Evolutionary conservation across 1,140 invertebrate genomes (phyloP).

Genomic region (Drosophila virilis): DNA sequence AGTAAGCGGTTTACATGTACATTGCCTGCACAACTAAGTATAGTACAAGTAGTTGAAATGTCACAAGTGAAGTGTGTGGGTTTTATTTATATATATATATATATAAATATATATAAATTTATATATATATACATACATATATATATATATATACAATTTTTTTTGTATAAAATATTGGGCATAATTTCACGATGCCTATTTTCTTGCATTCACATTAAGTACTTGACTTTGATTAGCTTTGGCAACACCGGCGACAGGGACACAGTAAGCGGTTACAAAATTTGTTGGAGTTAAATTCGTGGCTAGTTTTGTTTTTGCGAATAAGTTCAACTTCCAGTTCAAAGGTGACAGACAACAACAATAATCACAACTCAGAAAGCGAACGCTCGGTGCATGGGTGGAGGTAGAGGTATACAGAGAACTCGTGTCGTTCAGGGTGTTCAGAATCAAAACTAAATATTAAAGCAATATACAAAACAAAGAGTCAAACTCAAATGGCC

Average conservation of each 20-base stretch:
- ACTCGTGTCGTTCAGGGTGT: constrained; percentile 40
- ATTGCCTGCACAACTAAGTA: constrained; percentile 70
- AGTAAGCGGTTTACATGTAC: constrained; percentile 76
- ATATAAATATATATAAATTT: background rate
- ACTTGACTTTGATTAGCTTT: constrained; percentile 26
- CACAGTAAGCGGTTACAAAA: constrained; percentile 44
- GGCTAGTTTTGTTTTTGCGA: constrained; percentile 3
- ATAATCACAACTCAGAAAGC: constrained; percentile 63
- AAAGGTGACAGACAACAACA: constrained; percentile 65
- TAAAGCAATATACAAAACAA: constrained; percentile 56
- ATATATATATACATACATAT: background rate
- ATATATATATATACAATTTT: background rate
- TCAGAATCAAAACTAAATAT: constrained; percentile 50
- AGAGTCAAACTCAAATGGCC: constrained; percentile 54
- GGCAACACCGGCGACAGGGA: constrained; percentile 42
- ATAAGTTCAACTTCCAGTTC: constrained; percentile 57
- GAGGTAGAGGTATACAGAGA: constrained; percentile 37
- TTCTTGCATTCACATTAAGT: constrained; percentile 34
- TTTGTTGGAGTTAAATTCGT: constrained; percentile 15
- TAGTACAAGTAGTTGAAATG: constrained; percentile 66
- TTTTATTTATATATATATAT: background rate
- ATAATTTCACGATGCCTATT: constrained; percentile 14
- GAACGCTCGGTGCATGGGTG: constrained; percentile 73
- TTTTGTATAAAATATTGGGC: constrained; percentile 14
- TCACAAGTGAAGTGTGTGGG: constrained; percentile 59